These are phyloP conservation scores for Zingel zingel DNA, from an alignment of 2,113 vertebrate genomes.

Conservation along the genomic window DNA sequence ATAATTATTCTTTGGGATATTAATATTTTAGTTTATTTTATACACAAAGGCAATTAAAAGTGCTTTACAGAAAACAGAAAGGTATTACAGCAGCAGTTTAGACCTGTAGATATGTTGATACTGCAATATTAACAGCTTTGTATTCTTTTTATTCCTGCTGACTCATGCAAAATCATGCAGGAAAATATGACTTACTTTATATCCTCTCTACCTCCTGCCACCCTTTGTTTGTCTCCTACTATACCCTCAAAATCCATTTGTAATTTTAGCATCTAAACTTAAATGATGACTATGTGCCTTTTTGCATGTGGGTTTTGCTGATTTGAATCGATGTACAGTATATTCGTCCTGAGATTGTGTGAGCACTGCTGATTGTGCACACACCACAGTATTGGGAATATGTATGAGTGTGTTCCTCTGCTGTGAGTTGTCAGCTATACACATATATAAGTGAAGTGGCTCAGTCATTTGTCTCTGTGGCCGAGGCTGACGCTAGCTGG, in stretches of 20 bases:
- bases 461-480: constrained; percentile 77
- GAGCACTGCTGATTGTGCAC: constrained; percentile 40
- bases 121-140: too few species aligned
- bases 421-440: constrained; percentile 30
- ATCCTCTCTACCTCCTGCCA: not conserved
- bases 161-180: not conserved
- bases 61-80: too few species aligned
- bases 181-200: not conserved
- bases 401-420: constrained; percentile 16
- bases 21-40: too few species aligned
- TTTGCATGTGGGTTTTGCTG: not conserved
- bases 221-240: not conserved
- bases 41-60: too few species aligned
- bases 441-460: constrained; percentile 53
- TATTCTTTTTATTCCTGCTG: too few species aligned
- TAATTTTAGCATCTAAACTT: not conserved
- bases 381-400: constrained; percentile 26
- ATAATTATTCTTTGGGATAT: not conserved
- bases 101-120: too few species aligned
- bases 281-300: not conserved
- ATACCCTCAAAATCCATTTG: not conserved
- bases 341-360: constrained; percentile 4
- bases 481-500: constrained; percentile 88
- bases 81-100: too few species aligned
- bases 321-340: not conserved